Conservation (phyloP, 2,113 vertebrate genomes). For the Balaeniceps rex region DNA sequence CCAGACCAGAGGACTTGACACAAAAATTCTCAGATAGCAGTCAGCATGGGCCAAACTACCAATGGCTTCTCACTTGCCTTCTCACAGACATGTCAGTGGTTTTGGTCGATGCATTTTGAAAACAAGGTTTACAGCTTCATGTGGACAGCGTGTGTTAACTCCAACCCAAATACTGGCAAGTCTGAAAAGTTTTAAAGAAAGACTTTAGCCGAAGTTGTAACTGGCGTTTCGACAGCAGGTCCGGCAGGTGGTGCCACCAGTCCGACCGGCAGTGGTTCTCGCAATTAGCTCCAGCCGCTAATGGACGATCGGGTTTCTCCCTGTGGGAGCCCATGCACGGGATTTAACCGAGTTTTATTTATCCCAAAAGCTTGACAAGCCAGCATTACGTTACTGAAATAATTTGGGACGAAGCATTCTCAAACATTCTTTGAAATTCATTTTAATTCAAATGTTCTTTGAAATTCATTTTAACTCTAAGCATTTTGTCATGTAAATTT, state of each 20-base stretch:
- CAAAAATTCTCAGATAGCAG: neutral
- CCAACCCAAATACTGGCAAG: neutral
- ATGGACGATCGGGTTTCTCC: neutral
- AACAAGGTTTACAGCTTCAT: neutral
- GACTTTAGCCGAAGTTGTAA: too few species aligned
- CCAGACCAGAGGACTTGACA: too few species aligned
- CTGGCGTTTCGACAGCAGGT: rapidly evolving
- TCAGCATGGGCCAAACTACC: neutral
- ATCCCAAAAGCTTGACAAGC: neutral
- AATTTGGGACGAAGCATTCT: neutral
- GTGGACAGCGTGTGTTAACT: neutral
- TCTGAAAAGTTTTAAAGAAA: neutral
- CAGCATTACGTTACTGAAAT: rapidly evolving
- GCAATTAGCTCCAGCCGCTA: neutral
- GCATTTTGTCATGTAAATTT: neutral
- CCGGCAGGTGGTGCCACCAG: neutral
- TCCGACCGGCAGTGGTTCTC: rapidly evolving
- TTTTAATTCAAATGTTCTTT: neutral
- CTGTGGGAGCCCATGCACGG: neutral
- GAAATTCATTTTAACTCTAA: neutral
- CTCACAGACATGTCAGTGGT: neutral
- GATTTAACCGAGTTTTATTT: neutral
- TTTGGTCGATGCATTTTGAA: neutral
- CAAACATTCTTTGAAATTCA: neutral
- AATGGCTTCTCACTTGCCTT: neutral